Conservation (phyloP, 2,113 vertebrate genomes). For the Otis tarda region DNA sequence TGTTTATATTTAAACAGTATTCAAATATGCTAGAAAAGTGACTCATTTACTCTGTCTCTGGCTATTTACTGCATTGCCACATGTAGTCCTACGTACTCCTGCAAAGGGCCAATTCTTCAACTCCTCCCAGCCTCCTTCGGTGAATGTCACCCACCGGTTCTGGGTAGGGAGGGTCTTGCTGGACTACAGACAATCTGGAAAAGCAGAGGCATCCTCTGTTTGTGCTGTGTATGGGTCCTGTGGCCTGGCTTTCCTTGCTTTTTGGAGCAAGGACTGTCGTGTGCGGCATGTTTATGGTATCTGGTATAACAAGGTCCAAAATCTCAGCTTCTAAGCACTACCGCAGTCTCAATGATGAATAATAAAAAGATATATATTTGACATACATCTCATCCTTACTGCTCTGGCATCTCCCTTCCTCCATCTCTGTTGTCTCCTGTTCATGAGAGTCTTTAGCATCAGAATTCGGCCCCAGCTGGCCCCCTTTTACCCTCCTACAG, state of each 20-base stretch:
- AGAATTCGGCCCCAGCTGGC: neutral
- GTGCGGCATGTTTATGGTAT: neutral
- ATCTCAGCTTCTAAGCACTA: neutral
- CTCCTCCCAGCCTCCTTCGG: neutral
- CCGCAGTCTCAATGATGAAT: neutral
- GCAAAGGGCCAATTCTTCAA: neutral
- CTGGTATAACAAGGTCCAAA: neutral
- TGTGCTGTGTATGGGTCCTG: neutral
- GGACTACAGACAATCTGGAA: neutral
- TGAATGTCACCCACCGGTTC: neutral
- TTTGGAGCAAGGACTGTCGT: neutral
- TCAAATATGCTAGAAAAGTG: constrained; percentile 2
- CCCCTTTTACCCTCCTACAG: neutral
- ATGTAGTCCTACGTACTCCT: neutral
- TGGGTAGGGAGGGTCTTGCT: neutral
- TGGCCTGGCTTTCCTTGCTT: neutral
- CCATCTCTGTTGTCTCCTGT: neutral
- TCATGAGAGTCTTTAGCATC: neutral
- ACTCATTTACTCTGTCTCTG: neutral
- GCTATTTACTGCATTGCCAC: neutral
- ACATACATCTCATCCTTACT: neutral
- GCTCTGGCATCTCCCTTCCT: neutral
- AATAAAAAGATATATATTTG: neutral
- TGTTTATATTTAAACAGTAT: constrained; percentile 58
- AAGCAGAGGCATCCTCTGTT: neutral